phyloP scores from a whole-genome alignment of 1,140 invertebrate genomes.

The Dufourea novaeangliae region DNA sequence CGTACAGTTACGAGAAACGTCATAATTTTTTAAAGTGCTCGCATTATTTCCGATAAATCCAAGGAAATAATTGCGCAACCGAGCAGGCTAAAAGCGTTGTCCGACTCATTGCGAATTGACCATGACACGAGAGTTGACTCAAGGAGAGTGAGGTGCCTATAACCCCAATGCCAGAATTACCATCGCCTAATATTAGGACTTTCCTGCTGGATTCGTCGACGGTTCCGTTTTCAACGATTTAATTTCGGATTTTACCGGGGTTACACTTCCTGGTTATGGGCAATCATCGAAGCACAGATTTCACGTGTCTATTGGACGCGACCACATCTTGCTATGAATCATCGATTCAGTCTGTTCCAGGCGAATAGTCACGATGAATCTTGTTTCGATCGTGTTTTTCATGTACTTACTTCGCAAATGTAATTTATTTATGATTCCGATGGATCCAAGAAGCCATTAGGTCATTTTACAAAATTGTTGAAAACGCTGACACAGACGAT shows the following conservation, averaged over 20 bases:
- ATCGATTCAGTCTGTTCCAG: neutral
- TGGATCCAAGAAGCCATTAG: neutral
- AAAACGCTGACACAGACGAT: neutral
- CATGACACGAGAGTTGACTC: conserved; percentile 74
- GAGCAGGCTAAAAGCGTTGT: conserved; percentile 36
- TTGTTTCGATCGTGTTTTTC: neutral
- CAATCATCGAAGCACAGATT: neutral
- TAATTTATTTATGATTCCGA: neutral
- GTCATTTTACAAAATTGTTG: neutral
- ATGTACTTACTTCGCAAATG: too few species aligned
- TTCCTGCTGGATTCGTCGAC: conserved; percentile 36
- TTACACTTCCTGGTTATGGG: conserved; percentile 30
- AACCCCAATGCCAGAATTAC: conserved; percentile 69
- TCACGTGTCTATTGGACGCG: neutral
- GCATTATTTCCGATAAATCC: conserved; percentile 29
- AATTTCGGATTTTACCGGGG: neutral
- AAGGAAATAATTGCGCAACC: conserved; percentile 33
- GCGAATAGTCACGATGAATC: neutral
- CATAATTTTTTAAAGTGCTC: neutral
- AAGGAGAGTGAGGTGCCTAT: conserved; percentile 72
- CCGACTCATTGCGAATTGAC: conserved; percentile 65
- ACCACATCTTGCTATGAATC: neutral
- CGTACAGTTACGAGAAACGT: too few species aligned
- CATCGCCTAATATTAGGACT: conserved; percentile 29
- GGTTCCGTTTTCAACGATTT: conserved; percentile 8